Evolutionary conservation across 1,140 invertebrate genomes (phyloP), one percentile per base, ranked within the genome.

Genomic region (Acarapis woodi): DNA sequence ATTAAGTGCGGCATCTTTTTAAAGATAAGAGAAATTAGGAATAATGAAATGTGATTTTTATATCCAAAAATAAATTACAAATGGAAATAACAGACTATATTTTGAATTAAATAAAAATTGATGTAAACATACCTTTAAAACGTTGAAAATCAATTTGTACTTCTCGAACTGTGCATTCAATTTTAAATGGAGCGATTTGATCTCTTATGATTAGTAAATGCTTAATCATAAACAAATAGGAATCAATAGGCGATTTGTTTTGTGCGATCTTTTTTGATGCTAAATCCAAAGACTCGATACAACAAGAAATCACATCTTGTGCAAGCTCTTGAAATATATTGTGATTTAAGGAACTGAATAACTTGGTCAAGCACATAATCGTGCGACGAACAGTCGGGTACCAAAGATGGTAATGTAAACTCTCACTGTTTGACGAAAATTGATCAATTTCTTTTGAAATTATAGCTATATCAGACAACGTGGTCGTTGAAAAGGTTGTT

Each of bases 381-480:
- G 88, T 90, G 34, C 90, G 60, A 12, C 88, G 62, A 0, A 97
- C 82, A 0, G 80, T 88, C 0, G 90, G 90, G 60, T 94, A 97
- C 90, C 90, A 99, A 83, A 97, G 90, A 1, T 88, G 90, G 58
- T 97, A 90, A 6, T 94, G 58, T 62, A 97, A 88, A 18, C 87
- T 85, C 0, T 83, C 79, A 1, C 80, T 87, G 50, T 53, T 44
- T 26, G n/a, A 19, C 22, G 12, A 8, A 14, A 36, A 26, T 16
- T 9, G 8, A 3, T 19, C 22, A 12, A 19, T 20, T 15, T 34
- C 31, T 8, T 19, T 18, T 14, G 31, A 25, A 10, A 31, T 34
- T 6, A 43, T 31, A 14, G 39, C 35, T 16, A 43, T 40, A 23
- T 43, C 42, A 3, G 42, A 43, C 2, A 43, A 20, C 2, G 33